Evolutionary conservation across 53 echinoderm and acorn worm species (phyloP), one percentile per base, ranked within the genome.

Genomic region (Henricia sp.): DNA sequence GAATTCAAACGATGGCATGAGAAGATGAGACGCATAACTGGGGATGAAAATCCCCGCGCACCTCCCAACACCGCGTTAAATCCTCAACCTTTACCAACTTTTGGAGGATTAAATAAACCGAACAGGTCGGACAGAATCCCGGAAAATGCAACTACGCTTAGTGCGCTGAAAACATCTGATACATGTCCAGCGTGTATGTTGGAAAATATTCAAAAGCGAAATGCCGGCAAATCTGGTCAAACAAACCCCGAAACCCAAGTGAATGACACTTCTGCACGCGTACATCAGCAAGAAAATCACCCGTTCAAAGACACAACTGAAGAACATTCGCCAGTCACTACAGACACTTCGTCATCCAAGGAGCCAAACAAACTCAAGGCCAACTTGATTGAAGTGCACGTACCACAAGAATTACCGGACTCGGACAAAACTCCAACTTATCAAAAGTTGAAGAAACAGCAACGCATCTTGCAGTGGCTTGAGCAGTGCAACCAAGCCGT

Each of bases 321-420:
- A n/a, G n/a, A n/a, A n/a, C n/a, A n/a, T n/a, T n/a, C n/a, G n/a
- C n/a, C n/a, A n/a, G n/a, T n/a, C n/a, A n/a, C n/a, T n/a, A n/a
- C n/a, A n/a, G n/a, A n/a, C n/a, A n/a, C n/a, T n/a, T n/a, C n/a
- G n/a, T n/a, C n/a, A n/a, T n/a, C n/a, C n/a, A n/a, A n/a, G n/a
- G n/a, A n/a, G n/a, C n/a, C n/a, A n/a, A n/a, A n/a, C 26, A 48
- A 62, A 2, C 64, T 80, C 48, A 80, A 80, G 37, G 50, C 63
- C 20, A 80, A 58, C 80, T 57, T 80, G 80, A 80, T 80, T 19
- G 80, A 62, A 4, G 80, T 80, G 46, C 80, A 80, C 65, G 80
- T 80, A 17, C 80, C 80, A 28, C 46, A 62, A 0, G 30, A 48
- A 6, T 6, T 80, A 24, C 62, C 80, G 1, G 48, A 80, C 9